Percentiles rank a stretch among this genome's conserved stretches.
Conservation (phyloP, 2,888 invertebrate genomes). For the Sarcophaga carnaria region DNA sequence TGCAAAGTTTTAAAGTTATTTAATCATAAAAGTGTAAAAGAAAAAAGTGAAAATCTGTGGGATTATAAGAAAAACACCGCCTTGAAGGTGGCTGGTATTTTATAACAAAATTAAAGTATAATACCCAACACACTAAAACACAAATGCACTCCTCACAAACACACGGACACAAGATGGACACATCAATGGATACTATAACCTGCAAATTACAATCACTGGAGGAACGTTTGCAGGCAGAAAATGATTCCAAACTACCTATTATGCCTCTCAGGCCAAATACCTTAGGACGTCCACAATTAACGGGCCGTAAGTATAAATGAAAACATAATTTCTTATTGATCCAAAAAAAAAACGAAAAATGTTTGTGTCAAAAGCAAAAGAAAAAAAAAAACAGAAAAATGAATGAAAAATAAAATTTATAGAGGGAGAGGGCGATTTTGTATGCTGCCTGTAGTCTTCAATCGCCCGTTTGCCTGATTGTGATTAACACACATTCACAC, state of each 20-base stretch:
- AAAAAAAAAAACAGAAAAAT: not conserved
- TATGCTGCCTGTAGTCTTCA: not conserved
- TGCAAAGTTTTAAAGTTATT: constrained; percentile 36
- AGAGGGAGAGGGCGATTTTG: constrained; percentile 5
- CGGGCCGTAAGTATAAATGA: constrained; percentile 66
- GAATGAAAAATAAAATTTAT: not conserved
- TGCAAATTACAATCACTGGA: constrained; percentile 90
- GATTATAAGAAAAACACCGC: constrained; percentile 35
- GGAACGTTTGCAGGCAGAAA: constrained; percentile 86
- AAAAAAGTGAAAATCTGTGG: not conserved
- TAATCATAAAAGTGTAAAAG: constrained; percentile 11
- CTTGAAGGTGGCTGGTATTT: constrained; percentile 49
- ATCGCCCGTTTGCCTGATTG: not conserved
- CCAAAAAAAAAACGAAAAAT: not conserved
- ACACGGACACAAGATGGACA: constrained; percentile 32
- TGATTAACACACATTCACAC: constrained; percentile 12
- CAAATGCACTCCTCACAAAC: not conserved
- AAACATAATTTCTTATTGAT: not conserved
- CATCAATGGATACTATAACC: constrained; percentile 65
- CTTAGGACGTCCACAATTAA: constrained; percentile 62
- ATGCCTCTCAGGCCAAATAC: constrained; percentile 77
- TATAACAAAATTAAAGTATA: not conserved
- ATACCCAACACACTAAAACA: not conserved
- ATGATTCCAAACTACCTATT: constrained; percentile 80
- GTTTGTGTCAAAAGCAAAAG: not conserved